Conservation (phyloP, 2,888 invertebrate species). For the Protonemura montana region DNA sequence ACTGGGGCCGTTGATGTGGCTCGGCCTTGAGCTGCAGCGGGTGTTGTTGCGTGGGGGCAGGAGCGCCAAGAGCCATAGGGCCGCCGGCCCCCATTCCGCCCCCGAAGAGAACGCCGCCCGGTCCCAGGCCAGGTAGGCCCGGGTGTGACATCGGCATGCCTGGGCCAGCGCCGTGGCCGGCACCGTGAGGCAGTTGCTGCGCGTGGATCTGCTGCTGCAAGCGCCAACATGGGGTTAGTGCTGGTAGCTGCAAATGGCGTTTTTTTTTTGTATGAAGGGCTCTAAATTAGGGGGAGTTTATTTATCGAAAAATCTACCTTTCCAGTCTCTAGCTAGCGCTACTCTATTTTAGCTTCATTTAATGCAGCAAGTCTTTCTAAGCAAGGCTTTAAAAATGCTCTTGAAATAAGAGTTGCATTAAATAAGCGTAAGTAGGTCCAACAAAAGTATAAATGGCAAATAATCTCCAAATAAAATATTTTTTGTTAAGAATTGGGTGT, state of each 20-base stretch:
- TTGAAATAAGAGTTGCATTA: no score
- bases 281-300: no score
- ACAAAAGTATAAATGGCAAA: no score
- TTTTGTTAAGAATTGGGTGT: no score
- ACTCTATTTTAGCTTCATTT: no score
- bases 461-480: not conserved
- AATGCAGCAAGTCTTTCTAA: no score
- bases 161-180: constrained; percentile 58
- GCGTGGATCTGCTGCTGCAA: constrained; percentile 92
- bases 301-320: no score
- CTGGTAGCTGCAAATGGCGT: no score
- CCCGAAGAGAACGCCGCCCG: constrained; percentile 54
- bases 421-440: not conserved
- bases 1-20: constrained; percentile 49
- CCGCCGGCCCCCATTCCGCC: constrained; percentile 56
- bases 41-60: constrained; percentile 60
- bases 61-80: constrained; percentile 61
- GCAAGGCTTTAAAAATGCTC: no score
- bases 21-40: constrained; percentile 60
- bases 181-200: constrained; percentile 76
- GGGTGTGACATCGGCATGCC: constrained; percentile 73
- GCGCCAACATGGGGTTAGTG: constrained; percentile 53
- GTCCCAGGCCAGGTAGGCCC: constrained; percentile 64
- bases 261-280: no score
- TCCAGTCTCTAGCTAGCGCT: no score